Percentiles rank a stretch among this genome's conserved stretches.
These are phyloP conservation scores for Antedon bifida DNA, from an alignment of 35 echinoderm and acorn worm species.

Conservation along the genomic window DNA sequence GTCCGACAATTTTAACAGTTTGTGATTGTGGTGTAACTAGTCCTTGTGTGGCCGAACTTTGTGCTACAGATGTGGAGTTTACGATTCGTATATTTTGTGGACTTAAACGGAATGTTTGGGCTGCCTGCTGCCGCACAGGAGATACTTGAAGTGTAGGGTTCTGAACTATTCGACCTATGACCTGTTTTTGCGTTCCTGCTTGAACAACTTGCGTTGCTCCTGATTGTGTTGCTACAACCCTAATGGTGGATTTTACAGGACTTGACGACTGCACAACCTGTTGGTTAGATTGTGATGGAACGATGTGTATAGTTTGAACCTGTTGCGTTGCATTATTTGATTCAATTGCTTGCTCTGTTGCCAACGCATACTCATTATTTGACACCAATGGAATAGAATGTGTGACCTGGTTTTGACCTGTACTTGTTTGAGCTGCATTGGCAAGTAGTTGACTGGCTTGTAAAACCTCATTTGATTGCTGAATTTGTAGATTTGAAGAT, in stretches of 20 bases:
- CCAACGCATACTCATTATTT: not conserved
- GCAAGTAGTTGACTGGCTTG: not conserved
- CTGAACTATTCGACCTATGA: not conserved
- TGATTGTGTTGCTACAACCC: not conserved
- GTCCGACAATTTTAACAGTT: not conserved
- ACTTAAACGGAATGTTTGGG: not conserved
- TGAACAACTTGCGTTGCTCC: not conserved
- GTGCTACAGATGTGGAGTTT: not conserved
- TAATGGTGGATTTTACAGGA: not conserved
- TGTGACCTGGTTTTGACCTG: not conserved
- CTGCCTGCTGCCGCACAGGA: not conserved
- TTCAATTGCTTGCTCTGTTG: not conserved
- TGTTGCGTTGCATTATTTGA: not conserved
- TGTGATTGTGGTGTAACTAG: not conserved
- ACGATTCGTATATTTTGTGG: not conserved
- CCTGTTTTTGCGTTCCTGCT: not conserved
- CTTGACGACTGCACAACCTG: not conserved
- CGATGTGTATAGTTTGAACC: not conserved
- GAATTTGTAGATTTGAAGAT: not conserved
- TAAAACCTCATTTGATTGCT: not conserved
- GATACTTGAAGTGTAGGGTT: not conserved
- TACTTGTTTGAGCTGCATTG: not conserved
- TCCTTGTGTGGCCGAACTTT: not conserved
- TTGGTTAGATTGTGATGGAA: not conserved
- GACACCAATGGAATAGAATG: not conserved